These are phyloP conservation scores for Eugnorisma glareosa DNA, from an alignment of 2,888 invertebrate genomes.

Conservation along the genomic window DNA sequence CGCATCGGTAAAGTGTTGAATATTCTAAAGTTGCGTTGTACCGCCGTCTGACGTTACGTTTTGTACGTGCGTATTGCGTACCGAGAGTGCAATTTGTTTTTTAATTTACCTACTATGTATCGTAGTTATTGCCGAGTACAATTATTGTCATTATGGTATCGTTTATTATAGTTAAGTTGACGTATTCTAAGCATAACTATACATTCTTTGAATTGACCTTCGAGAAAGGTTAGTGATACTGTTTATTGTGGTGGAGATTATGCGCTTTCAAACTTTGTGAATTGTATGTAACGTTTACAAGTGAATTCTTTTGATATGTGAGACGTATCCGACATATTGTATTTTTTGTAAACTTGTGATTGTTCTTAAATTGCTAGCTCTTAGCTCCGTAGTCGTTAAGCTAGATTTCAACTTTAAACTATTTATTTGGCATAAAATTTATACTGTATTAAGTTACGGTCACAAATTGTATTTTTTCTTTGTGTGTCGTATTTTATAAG, in stretches of 20 bases:
- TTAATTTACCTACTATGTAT: slow-evolving; percentile 77
- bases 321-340: slow-evolving; percentile 79
- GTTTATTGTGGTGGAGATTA: slow-evolving; percentile 84
- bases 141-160: slow-evolving; percentile 83
- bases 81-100: slow-evolving; percentile 84
- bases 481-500: slow-evolving; percentile 60
- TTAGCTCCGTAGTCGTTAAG: slow-evolving; percentile 88
- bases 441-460: slow-evolving; percentile 78
- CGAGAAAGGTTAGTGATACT: slow-evolving; percentile 90
- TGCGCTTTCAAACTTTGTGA: slow-evolving; percentile 82
- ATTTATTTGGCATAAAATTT: slow-evolving; percentile 82
- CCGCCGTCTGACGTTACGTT: slow-evolving; percentile 78
- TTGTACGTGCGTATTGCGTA: slow-evolving; percentile 77
- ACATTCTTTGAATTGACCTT: slow-evolving; percentile 91
- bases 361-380: slow-evolving; percentile 87
- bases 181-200: slow-evolving; percentile 89
- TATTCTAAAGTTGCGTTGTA: slow-evolving; percentile 85
- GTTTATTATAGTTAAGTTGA: slow-evolving; percentile 85
- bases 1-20: slow-evolving; percentile 87
- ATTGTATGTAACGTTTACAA: slow-evolving; percentile 80
- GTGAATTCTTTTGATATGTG: slow-evolving; percentile 81
- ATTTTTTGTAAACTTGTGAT: slow-evolving; percentile 85
- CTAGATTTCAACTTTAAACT: slow-evolving; percentile 84
- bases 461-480: slow-evolving; percentile 77
- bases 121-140: slow-evolving; percentile 87